phyloP scores from a whole-genome alignment of 2,888 invertebrate genomes.

The Aspidiotus destructor region DNA sequence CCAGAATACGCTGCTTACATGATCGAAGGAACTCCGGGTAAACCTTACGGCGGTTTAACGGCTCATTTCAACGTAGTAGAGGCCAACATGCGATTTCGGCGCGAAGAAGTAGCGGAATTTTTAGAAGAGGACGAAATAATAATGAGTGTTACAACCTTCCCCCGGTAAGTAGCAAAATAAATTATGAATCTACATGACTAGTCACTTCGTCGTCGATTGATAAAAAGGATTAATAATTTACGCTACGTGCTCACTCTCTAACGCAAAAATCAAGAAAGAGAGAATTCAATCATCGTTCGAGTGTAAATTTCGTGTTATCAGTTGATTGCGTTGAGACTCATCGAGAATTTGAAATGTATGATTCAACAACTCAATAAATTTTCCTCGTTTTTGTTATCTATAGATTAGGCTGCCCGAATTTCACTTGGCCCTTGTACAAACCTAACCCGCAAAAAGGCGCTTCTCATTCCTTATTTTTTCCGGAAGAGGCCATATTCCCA shows the following conservation, averaged over 20 bases:
- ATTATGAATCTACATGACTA: neutral
- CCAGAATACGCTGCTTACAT: conserved; percentile 99
- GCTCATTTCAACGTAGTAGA: conserved; percentile 98
- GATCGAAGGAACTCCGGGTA: conserved; percentile 97
- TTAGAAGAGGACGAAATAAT: conserved; percentile 70
- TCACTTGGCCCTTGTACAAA: conserved; percentile 69
- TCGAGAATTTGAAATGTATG: too few species aligned
- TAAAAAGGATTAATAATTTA: too few species aligned
- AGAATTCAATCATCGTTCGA: too few species aligned
- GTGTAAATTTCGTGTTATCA: too few species aligned
- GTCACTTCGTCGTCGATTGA: too few species aligned
- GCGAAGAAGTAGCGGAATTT: conserved; percentile 71
- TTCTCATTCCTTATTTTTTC: conserved; percentile 80
- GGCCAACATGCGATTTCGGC: conserved; percentile 86
- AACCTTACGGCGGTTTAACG: conserved; percentile 84
- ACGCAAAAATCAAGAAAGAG: too few species aligned
- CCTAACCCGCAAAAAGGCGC: conserved; percentile 64
- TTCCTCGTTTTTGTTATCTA: conserved; percentile 34
- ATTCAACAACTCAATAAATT: too few species aligned
- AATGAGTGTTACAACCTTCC: conserved; percentile 87
- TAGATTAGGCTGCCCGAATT: conserved; percentile 77
- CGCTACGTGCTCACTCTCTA: too few species aligned
- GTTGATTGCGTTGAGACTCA: too few species aligned
- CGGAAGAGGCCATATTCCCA: conserved; percentile 84
- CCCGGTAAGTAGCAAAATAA: conserved; percentile 52